Conservation (phyloP, 2,113 vertebrate species). For the Tympanuchus pallidicinctus region DNA sequence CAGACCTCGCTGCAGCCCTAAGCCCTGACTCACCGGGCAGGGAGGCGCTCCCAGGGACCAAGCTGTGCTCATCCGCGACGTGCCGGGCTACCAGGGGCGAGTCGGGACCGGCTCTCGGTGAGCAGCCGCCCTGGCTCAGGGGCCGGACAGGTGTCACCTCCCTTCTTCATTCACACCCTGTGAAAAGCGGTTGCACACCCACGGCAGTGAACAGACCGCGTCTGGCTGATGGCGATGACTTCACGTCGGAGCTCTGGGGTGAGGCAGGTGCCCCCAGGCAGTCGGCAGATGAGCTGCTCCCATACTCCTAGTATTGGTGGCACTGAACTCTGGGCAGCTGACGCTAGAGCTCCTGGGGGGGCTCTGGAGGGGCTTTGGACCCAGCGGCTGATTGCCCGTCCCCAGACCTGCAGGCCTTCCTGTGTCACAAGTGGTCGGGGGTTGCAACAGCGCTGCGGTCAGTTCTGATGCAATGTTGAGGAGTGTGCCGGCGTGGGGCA, state of each 20-base stretch:
- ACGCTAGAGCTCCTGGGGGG: not conserved
- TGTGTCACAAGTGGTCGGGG: not conserved
- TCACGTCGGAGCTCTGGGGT: not conserved
- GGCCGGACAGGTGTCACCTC: not conserved
- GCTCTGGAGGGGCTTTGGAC: not conserved
- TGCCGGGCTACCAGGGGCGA: not conserved
- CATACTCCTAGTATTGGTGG: not conserved
- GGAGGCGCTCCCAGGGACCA: constrained; percentile 29
- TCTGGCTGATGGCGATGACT: constrained; percentile 29
- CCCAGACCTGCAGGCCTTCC: not conserved
- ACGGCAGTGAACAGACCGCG: not conserved
- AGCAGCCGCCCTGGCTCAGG: not conserved
- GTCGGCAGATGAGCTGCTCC: not conserved
- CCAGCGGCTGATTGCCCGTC: not conserved
- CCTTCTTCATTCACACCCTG: constrained; percentile 2
- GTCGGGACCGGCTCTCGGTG: not conserved
- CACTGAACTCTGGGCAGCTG: not conserved
- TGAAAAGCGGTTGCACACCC: constrained; percentile 52
- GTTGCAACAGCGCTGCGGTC: constrained; percentile 1
- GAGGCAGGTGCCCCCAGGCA: not conserved
- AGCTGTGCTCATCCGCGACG: not conserved
- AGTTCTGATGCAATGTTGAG: not conserved
- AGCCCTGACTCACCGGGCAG: constrained; percentile 54
- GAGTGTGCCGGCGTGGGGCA: not conserved
- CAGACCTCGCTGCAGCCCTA: constrained; percentile 42